Percentiles rank a stretch among this genome's conserved stretches.
Conservation (phyloP, 2,113 vertebrate genomes). For the Sinosuthora webbiana region DNA sequence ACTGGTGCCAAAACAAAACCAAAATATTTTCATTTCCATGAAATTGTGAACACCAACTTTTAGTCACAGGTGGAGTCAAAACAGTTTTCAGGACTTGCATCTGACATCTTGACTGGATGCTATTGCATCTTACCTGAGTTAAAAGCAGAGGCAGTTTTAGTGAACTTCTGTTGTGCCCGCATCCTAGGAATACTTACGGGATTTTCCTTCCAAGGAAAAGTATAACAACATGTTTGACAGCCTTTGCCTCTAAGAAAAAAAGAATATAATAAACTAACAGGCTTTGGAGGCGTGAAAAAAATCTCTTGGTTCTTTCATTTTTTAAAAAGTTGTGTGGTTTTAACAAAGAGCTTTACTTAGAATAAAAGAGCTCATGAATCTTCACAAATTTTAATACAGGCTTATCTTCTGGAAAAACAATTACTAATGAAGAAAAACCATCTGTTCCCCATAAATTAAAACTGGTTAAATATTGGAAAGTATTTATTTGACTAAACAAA, state of each 20-base stretch:
- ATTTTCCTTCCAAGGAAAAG: neutral
- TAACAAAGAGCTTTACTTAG: neutral
- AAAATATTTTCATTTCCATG: neutral
- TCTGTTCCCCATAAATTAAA: neutral
- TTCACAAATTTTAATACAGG: neutral
- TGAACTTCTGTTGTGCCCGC: neutral
- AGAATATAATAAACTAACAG: neutral
- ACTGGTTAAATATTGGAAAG: neutral
- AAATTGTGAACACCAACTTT: neutral
- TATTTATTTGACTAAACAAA: constrained; percentile 2
- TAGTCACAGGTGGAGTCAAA: neutral
- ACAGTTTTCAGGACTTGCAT: neutral
- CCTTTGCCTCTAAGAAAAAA: neutral
- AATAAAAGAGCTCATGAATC: neutral
- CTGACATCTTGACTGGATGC: neutral
- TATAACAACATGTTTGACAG: neutral
- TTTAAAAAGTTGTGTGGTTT: neutral
- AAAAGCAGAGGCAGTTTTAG: neutral
- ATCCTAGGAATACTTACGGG: neutral
- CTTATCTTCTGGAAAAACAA: constrained; percentile 5
- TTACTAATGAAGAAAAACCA: neutral
- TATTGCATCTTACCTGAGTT: neutral
- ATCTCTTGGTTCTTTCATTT: neutral
- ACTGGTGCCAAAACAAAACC: neutral
- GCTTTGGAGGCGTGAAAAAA: neutral